phyloP scores from a whole-genome alignment of 2,797 vertebrate species.

The Varecia variegata region DNA sequence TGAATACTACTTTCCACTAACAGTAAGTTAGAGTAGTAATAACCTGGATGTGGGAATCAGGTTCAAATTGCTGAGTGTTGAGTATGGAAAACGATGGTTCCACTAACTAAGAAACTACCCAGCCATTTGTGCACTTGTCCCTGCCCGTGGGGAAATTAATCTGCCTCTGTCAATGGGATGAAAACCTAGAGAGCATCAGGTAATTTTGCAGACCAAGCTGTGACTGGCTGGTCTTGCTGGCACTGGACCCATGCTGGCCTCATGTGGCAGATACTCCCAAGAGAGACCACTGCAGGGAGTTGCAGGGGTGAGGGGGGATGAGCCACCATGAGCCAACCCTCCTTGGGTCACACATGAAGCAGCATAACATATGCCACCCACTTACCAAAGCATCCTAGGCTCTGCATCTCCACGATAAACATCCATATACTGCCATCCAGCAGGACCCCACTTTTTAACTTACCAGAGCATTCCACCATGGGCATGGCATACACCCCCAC shows the following conservation, averaged over 20 bases:
- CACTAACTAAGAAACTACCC: neutral
- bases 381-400: neutral
- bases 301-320: accelerated
- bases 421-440: neutral
- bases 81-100: neutral
- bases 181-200: neutral
- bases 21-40: neutral
- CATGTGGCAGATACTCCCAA: neutral
- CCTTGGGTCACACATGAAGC: neutral
- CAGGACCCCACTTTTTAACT: neutral
- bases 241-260: neutral
- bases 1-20: neutral
- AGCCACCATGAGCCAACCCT: neutral
- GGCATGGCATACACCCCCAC: neutral
- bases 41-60: neutral
- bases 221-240: neutral
- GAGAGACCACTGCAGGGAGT: neutral
- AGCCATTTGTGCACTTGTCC: neutral
- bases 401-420: neutral
- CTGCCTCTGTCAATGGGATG: neutral
- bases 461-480: neutral
- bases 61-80: neutral
- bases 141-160: neutral
- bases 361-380: neutral
- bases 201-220: neutral